phyloP scores from a whole-genome alignment of 2,113 vertebrate species.

The Gobio gobio region DNA sequence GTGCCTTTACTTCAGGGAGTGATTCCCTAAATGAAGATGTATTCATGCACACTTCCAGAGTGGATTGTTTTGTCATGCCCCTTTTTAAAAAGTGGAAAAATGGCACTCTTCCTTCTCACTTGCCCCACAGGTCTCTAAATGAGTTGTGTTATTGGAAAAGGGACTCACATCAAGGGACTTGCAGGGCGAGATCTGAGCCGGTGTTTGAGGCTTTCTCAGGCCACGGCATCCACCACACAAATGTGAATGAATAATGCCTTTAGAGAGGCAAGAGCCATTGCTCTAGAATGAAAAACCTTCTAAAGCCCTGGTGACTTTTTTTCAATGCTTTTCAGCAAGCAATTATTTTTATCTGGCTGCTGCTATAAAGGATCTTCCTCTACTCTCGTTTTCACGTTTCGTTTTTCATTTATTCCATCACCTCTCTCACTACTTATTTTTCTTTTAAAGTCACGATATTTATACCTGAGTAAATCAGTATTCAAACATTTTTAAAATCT shows the following conservation, averaged over 20 bases:
- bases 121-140: slow-evolving; percentile 21
- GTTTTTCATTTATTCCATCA: slow-evolving; percentile 53
- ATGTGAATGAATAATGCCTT: slow-evolving; percentile 68
- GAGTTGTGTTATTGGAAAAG: slow-evolving; percentile 39
- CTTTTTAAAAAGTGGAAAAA: slow-evolving; percentile 23
- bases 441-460: slow-evolving; percentile 38
- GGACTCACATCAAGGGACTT: slow-evolving; percentile 44
- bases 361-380: slow-evolving; percentile 64
- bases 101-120: background rate
- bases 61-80: slow-evolving; percentile 33
- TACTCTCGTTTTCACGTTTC: slow-evolving; percentile 62
- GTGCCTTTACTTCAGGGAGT: background rate
- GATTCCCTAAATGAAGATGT: slow-evolving; percentile 36
- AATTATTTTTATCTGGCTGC: slow-evolving; percentile 68
- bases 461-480: slow-evolving; percentile 23
- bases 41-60: slow-evolving; percentile 16
- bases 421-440: slow-evolving; percentile 54
- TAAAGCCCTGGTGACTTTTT: slow-evolving; percentile 67
- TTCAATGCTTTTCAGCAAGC: slow-evolving; percentile 63
- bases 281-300: slow-evolving; percentile 65
- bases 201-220: slow-evolving; percentile 32
- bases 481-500: too few species aligned
- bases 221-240: slow-evolving; percentile 52
- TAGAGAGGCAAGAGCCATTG: slow-evolving; percentile 55
- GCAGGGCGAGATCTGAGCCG: slow-evolving; percentile 14